Percentiles rank a stretch among this genome's conserved stretches.
phyloP scores from a whole-genome alignment of 2,113 vertebrate species.

The Bubo bubo region DNA sequence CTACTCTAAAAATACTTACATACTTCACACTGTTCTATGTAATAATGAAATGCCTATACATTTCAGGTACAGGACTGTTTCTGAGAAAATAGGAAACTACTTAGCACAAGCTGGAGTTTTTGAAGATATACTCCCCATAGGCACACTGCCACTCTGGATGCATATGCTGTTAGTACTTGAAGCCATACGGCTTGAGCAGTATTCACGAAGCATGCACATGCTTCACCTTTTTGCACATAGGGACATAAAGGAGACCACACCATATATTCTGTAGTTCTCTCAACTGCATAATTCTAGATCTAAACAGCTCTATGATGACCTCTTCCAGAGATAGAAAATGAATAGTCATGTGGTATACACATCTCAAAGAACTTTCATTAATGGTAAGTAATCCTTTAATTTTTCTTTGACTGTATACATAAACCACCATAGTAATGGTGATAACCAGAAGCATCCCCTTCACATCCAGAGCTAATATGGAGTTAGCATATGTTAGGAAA shows the following conservation, averaged over 20 bases:
- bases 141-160: not conserved
- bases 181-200: not conserved
- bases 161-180: not conserved
- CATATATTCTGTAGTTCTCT: not conserved
- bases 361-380: not conserved
- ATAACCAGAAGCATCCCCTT: no score
- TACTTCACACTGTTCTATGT: not conserved
- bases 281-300: not conserved
- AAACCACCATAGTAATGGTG: not conserved
- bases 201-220: not conserved
- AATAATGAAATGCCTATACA: not conserved
- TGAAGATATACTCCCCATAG: not conserved
- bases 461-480: no score
- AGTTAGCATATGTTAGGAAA: no score
- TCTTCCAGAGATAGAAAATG: not conserved
- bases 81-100: not conserved
- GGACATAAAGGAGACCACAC: not conserved
- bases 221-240: not conserved
- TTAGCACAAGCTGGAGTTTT: not conserved
- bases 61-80: not conserved
- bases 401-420: not conserved
- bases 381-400: not conserved
- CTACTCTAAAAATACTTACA: not conserved
- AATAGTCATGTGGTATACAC: not conserved
- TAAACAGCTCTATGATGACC: not conserved